Conservation (phyloP, 2,888 invertebrate species). For the Nymphalis polychloros region DNA sequence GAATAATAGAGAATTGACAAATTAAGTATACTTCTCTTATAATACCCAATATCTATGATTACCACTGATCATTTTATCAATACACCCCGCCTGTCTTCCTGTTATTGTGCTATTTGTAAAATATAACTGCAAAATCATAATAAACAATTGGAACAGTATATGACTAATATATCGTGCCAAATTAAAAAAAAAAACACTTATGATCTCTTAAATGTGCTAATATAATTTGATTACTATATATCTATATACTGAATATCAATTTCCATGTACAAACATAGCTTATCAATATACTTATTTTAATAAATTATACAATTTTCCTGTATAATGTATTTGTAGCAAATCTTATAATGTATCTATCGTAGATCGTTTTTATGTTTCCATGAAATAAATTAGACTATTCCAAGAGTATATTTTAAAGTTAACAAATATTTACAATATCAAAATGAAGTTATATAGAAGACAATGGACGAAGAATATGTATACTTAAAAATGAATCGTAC, state of each 20-base stretch:
- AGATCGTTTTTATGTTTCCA: not conserved
- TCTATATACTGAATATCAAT: not conserved
- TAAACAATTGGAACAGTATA: too few relatives aligned
- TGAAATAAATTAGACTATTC: not conserved
- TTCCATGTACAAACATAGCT: slow-evolving; percentile 4
- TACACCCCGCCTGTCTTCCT: too few relatives aligned
- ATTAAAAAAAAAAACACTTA: not conserved
- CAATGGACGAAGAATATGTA: not conserved
- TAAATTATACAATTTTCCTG: slow-evolving; percentile 3
- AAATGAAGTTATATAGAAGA: not conserved
- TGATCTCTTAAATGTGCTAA: slow-evolving; percentile 16
- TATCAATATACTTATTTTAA: slow-evolving; percentile 1
- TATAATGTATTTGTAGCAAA: not conserved
- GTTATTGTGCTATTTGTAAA: too few relatives aligned
- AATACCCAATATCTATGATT: too few relatives aligned
- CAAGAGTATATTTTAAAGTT: not conserved
- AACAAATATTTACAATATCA: not conserved
- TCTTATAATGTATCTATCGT: not conserved
- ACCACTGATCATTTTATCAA: too few relatives aligned
- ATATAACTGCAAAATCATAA: too few relatives aligned
- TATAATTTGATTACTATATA: not conserved
- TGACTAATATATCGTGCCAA: not conserved
- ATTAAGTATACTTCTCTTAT: too few relatives aligned
- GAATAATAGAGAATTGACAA: too few relatives aligned
- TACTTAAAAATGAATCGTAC: slow-evolving; percentile 2